A percentile compares a stretch with the other conserved stretches of the same genome.
Evolutionary conservation across 2,113 vertebrate species (phyloP).

Genomic region (Caranx ignobilis): DNA sequence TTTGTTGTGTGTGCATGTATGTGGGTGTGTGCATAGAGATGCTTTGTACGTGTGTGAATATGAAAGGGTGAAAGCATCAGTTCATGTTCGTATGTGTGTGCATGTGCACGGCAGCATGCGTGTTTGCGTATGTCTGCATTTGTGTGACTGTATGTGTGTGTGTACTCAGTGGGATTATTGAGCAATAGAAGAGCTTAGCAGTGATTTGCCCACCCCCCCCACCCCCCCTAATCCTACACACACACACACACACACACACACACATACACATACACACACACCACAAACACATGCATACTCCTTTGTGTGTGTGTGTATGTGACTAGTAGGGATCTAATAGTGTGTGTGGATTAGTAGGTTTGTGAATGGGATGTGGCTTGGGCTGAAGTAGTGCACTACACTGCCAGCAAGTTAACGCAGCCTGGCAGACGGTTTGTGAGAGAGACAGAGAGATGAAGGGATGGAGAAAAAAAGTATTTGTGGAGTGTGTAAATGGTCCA

Average conservation of each 20-base stretch:
- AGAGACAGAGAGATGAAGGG: constrained; percentile 30
- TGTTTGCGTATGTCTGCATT: constrained; percentile 40
- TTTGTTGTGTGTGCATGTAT: constrained; percentile 25
- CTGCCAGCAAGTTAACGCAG: constrained; percentile 64
- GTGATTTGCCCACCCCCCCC: constrained; percentile 78
- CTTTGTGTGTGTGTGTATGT: constrained; percentile 33
- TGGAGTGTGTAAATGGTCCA: constrained; percentile 15
- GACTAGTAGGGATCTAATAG: constrained; percentile 66
- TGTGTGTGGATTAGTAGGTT: constrained; percentile 76
- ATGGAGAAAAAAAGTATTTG: constrained; percentile 28
- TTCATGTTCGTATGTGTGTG: neutral
- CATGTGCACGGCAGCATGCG: constrained; percentile 8
- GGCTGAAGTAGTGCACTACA: constrained; percentile 57
- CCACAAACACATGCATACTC: constrained; percentile 23
- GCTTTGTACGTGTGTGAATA: constrained; percentile 18
- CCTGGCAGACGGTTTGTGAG: constrained; percentile 47
- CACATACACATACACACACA: constrained; percentile 42
- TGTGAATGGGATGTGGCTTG: constrained; percentile 79
- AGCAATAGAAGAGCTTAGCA: constrained; percentile 81
- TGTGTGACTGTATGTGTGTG: constrained; percentile 54
- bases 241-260: constrained; percentile 32
- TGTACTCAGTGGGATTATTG: constrained; percentile 77
- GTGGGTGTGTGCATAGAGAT: constrained; percentile 8
- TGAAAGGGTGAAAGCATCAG: constrained; percentile 15
- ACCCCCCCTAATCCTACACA: constrained; percentile 74